Conservation (phyloP, 2,888 invertebrate species). For the Pogonocherus hispidulus region DNA sequence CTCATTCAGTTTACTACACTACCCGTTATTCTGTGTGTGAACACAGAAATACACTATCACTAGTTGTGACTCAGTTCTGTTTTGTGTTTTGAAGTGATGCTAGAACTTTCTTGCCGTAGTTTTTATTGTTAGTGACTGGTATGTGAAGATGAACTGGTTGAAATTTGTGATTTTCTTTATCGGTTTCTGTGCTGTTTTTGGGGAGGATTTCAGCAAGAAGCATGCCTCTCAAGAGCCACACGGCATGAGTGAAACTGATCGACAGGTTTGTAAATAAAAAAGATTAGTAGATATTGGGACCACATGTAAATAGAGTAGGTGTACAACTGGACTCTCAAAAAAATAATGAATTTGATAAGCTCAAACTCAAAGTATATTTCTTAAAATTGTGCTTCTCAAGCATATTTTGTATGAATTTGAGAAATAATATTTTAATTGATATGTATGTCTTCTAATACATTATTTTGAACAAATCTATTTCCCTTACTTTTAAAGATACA, state of each 20-base stretch:
- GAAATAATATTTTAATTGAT: no score
- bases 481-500: no score
- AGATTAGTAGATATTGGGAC: background rate
- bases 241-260: constrained; percentile 42
- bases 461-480: no score
- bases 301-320: no score
- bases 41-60: background rate
- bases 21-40: constrained; percentile 13
- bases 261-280: constrained; percentile 40
- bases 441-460: no score
- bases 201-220: constrained; percentile 34
- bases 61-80: background rate
- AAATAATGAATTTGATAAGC: no score
- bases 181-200: constrained; percentile 37
- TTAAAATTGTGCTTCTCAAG: no score
- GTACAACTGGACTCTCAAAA: no score
- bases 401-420: no score
- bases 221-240: constrained; percentile 39
- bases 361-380: no score
- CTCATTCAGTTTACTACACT: constrained; percentile 40
- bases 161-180: constrained; percentile 31
- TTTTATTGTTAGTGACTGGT: constrained; percentile 10
- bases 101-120: background rate
- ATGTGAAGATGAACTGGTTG: constrained; percentile 28
- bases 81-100: background rate